Evolutionary conservation across 2,797 vertebrate genomes (phyloP).

Genomic region (Coregonus sp.): DNA sequence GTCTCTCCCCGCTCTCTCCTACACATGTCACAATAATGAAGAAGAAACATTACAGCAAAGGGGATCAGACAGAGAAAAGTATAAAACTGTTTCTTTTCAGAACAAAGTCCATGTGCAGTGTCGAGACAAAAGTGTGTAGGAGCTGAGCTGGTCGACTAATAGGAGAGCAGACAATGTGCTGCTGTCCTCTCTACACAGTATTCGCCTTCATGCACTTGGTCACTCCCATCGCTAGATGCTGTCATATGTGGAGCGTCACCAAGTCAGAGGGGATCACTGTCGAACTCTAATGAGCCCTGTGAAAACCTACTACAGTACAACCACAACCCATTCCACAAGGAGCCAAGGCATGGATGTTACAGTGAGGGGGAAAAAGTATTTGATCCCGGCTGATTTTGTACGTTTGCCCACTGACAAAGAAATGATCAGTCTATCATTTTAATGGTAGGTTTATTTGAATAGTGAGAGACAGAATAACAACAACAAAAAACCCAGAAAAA

Average conservation of each 20-base stretch:
- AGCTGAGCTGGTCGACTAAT: background rate
- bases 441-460: no score
- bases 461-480: no score
- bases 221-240: conserved; percentile 22
- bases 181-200: background rate
- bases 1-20: background rate
- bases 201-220: conserved; percentile 31
- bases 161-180: background rate
- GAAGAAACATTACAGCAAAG: background rate
- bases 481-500: no score
- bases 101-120: no score
- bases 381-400: no score
- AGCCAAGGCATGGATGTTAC: background rate
- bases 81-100: no score
- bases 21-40: conserved; percentile 21
- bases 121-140: background rate
- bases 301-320: background rate
- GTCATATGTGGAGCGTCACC: conserved; percentile 30
- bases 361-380: no score
- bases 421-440: no score
- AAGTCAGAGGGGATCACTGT: conserved; percentile 14
- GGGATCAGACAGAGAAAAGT: no score
- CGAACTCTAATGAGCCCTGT: background rate
- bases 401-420: no score
- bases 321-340: background rate